Conservation (phyloP, 2,113 vertebrate genomes). For the Erpornis zantholeuca region DNA sequence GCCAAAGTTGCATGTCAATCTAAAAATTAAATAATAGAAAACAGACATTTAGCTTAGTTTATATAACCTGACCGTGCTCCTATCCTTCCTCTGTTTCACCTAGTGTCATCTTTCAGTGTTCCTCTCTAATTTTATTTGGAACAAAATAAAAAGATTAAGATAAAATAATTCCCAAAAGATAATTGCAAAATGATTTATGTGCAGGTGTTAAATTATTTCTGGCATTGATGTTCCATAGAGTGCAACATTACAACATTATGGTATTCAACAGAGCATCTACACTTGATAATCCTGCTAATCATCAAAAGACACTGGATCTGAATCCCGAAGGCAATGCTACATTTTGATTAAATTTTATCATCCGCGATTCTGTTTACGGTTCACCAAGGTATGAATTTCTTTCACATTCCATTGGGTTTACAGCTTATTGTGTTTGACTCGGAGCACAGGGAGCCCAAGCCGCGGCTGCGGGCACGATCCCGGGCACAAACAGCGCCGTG, state of each 20-base stretch:
- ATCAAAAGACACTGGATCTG: slow-evolving; percentile 42
- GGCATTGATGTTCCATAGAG: slow-evolving; percentile 19
- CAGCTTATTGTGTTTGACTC: slow-evolving; percentile 50
- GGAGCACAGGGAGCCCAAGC: slow-evolving; percentile 19
- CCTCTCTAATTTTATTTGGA: slow-evolving; percentile 65
- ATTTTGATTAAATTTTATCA: slow-evolving; percentile 65
- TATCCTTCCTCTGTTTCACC: slow-evolving; percentile 32
- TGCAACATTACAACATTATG: not conserved
- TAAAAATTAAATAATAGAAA: slow-evolving; percentile 58
- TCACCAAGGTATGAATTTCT: slow-evolving; percentile 56
- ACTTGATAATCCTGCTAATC: slow-evolving; percentile 30
- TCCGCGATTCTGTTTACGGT: slow-evolving; percentile 36
- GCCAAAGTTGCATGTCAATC: slow-evolving; percentile 41
- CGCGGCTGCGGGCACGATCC: too few relatives aligned
- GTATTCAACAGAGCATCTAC: slow-evolving; percentile 35
- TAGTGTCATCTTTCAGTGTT: slow-evolving; percentile 49
- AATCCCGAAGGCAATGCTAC: slow-evolving; percentile 40
- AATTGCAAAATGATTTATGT: slow-evolving; percentile 69
- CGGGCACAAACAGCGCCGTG: too few relatives aligned
- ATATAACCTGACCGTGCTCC: slow-evolving; percentile 33
- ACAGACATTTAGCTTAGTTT: slow-evolving; percentile 8
- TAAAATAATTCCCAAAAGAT: slow-evolving; percentile 69
- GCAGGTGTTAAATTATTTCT: slow-evolving; percentile 69
- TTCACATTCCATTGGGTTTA: slow-evolving; percentile 47
- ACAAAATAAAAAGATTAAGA: slow-evolving; percentile 70